phyloP scores from a whole-genome alignment of 2,113 vertebrate species.

The Pavo muticus region DNA sequence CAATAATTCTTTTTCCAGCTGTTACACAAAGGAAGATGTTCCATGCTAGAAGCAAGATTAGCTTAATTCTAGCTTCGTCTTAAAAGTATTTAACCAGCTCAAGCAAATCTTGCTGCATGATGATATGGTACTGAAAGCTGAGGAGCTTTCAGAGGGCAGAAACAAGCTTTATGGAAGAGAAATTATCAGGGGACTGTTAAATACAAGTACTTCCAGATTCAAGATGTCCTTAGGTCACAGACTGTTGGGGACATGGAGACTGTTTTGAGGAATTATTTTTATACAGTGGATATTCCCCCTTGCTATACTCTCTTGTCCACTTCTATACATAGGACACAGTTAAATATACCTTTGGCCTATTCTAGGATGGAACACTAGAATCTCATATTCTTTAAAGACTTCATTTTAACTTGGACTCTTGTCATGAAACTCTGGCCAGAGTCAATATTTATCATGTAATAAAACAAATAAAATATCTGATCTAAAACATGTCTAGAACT shows the following conservation, averaged over 20 bases:
- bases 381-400: neutral
- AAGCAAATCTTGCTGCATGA: neutral
- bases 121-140: neutral
- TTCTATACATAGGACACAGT: neutral
- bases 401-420: neutral
- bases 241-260: neutral
- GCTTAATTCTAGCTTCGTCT: neutral
- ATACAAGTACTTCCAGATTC: neutral
- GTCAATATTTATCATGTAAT: conserved; percentile 33
- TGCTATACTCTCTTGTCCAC: neutral
- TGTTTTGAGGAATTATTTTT: neutral
- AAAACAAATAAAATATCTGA: conserved; percentile 15
- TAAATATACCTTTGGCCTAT: neutral
- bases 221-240: neutral
- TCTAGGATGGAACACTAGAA: neutral
- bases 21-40: neutral
- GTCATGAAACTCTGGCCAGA: neutral
- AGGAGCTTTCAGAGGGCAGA: neutral
- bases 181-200: neutral
- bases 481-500: neutral
- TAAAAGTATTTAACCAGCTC: neutral
- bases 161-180: neutral
- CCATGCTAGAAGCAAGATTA: neutral
- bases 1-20: neutral
- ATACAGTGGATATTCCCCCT: neutral